A percentile compares a stretch with the other conserved stretches of the same genome.
Evolutionary conservation across 2,888 invertebrate genomes (phyloP).

Genomic region (Actias luna): DNA sequence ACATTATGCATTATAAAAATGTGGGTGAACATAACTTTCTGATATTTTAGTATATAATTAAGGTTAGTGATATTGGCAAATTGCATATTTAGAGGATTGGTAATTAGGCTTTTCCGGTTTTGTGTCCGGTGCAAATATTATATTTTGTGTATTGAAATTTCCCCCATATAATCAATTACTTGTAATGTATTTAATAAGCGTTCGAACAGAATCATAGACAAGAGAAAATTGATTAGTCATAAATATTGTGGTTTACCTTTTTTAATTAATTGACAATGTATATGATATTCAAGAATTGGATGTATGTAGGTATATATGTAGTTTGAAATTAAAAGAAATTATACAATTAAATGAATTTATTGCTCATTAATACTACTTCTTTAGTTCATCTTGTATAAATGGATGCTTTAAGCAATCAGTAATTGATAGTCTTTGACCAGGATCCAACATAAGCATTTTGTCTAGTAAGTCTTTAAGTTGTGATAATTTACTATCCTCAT

Average conservation of each 20-base stretch:
- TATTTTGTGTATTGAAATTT: no score
- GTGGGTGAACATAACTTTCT: no score
- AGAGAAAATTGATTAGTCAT: neutral
- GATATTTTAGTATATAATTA: no score
- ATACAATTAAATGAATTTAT: constrained; percentile 12
- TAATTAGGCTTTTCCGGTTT: no score
- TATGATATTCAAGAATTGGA: neutral
- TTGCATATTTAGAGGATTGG: no score
- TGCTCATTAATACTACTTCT: constrained; percentile 37
- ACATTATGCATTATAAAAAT: no score
- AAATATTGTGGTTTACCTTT: neutral
- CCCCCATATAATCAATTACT: no score
- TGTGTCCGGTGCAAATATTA: no score
- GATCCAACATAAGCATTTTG: constrained; percentile 94
- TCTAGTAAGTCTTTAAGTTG: constrained; percentile 97
- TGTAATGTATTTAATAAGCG: no score
- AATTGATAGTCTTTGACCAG: constrained; percentile 92
- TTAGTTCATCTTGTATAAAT: constrained; percentile 85
- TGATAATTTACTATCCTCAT: constrained; percentile 92
- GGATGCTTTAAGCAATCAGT: constrained; percentile 95
- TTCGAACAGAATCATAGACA: no score
- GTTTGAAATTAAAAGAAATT: constrained; percentile 17
- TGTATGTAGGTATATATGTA: neutral
- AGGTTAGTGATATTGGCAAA: no score
- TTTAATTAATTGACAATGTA: neutral